Base-by-base conservation (phyloP, 2,113 vertebrate genomes). In the Riparia riparia region DNA sequence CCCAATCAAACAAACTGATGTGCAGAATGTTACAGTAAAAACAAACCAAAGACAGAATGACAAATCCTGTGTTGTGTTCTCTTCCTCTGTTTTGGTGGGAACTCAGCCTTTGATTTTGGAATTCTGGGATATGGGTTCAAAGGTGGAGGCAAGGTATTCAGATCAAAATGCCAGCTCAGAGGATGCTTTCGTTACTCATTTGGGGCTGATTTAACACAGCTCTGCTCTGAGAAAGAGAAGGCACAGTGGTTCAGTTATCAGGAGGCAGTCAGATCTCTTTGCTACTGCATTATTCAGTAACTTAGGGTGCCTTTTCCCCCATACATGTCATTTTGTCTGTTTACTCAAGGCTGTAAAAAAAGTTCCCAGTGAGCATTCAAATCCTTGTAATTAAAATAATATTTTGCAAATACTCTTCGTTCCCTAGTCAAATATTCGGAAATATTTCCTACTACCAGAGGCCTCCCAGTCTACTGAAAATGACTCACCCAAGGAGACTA, bases 1-100 rank as follows among this genome's bases (percentile, higher is more conserved):
- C 58, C 92, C 86, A 82, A 61, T 94, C 57, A 94, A 94, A 58
- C 28, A 93, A 76, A 86, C 21, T 45, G n/a, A 65, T 61, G 29
- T 31, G 44, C 72, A 91, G 49, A 72, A 85, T 71, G 49, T 57
- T 82, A 57, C 28, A 72, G 29, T 65, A 29, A 91, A 82, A 85
- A n/a, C 51, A 89, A 85, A 94, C 31, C 65, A 84, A 79, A 85
- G 41, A 32, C 17, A 89, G 58, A 69, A 85, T 50, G 39, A 50
- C 11, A 76, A 69, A 87, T 66, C 51, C 57, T 50, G 31, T 4
- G 2, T 47, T 61, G 31, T n/a, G 20, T 58, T 72, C 42, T 87
- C 50, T 85, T 82, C 19, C 14, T 84, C 44, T 89, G 28, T 51
- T 66, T 32, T n/a, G 18, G 7, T 81, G 32, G 7, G 34, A 82